Evolutionary conservation across 2,113 vertebrate genomes (phyloP).

Genomic region (Notechis scutatus): DNA sequence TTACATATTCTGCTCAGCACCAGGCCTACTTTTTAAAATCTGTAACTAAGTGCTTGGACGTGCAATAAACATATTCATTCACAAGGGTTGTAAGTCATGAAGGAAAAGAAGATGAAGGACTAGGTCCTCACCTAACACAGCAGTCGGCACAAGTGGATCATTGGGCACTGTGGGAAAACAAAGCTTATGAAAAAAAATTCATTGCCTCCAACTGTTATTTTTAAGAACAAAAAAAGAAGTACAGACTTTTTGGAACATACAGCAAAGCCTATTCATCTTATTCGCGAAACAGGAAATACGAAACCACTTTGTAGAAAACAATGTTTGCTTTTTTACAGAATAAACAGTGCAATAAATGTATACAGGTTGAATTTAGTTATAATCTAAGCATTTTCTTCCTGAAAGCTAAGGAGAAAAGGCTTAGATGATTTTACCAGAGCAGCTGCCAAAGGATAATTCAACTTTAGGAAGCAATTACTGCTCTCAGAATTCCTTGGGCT

Average conservation of each 20-base stretch:
- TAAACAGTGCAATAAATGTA: neutral
- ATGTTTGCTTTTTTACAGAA: neutral
- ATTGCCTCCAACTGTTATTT: conserved; percentile 59
- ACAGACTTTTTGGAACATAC: conserved; percentile 36
- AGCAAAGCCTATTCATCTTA: conserved; percentile 29
- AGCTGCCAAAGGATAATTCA: conserved; percentile 3
- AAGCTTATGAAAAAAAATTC: conserved; percentile 76
- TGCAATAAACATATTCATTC: conserved; percentile 26
- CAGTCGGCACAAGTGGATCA: conserved; percentile 97
- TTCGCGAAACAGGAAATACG: conserved; percentile 28
- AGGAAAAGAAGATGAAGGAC: conserved; percentile 65
- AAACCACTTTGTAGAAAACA: conserved; percentile 20
- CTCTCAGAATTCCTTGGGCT: neutral
- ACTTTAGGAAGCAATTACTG: conserved; percentile 10
- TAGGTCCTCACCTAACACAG: conserved; percentile 96
- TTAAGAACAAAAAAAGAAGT: conserved; percentile 45
- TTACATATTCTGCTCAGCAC: conserved; percentile 39
- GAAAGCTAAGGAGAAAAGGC: neutral
- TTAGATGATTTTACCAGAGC: neutral
- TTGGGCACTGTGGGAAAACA: conserved; percentile 95
- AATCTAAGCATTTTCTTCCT: conserved; percentile 7
- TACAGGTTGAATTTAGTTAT: neutral
- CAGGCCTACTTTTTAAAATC: conserved; percentile 37
- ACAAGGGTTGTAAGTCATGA: conserved; percentile 61
- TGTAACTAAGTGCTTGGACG: conserved; percentile 49